These are phyloP conservation scores for Chironomus riparius DNA, from an alignment of 2,888 invertebrate genomes.

Conservation along the genomic window DNA sequence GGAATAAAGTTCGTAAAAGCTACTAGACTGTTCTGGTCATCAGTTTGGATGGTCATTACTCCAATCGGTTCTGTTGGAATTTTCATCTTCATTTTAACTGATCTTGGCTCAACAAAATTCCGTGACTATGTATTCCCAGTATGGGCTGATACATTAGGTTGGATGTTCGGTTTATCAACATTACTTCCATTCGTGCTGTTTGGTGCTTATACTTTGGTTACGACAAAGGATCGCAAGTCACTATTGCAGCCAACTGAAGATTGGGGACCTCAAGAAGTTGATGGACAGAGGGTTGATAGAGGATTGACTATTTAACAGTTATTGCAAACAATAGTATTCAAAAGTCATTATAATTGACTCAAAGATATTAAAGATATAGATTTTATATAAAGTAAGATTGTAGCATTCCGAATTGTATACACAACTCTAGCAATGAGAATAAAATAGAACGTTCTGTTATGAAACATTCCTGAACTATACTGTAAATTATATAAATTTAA, in stretches of 20 bases:
- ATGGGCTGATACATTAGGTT: slow-evolving; percentile 63
- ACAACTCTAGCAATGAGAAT: too few relatives aligned
- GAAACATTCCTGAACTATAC: too few relatives aligned
- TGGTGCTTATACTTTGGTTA: background rate
- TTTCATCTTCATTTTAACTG: slow-evolving; percentile 60
- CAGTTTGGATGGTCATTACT: slow-evolving; percentile 60
- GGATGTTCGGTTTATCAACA: slow-evolving; percentile 61
- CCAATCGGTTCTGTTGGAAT: slow-evolving; percentile 60
- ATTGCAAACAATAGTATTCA: background rate
- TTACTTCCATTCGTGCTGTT: slow-evolving; percentile 48
- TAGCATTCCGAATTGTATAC: too few relatives aligned
- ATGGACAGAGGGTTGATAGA: background rate
- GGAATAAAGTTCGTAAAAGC: slow-evolving; percentile 53
- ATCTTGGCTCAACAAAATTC: slow-evolving; percentile 55
- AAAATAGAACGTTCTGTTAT: too few relatives aligned
- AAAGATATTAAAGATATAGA: too few relatives aligned
- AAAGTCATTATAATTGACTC: too few relatives aligned
- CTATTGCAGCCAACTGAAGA: slow-evolving; percentile 45
- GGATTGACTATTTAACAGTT: background rate
- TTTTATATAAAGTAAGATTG: too few relatives aligned
- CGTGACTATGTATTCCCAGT: slow-evolving; percentile 57
- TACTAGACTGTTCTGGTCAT: slow-evolving; percentile 58
- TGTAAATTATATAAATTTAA: too few relatives aligned
- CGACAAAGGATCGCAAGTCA: background rate
- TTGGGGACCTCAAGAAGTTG: slow-evolving; percentile 43